Conservation (phyloP, 2,113 vertebrate genomes). For the Sterrhoptilus dennistouni region DNA sequence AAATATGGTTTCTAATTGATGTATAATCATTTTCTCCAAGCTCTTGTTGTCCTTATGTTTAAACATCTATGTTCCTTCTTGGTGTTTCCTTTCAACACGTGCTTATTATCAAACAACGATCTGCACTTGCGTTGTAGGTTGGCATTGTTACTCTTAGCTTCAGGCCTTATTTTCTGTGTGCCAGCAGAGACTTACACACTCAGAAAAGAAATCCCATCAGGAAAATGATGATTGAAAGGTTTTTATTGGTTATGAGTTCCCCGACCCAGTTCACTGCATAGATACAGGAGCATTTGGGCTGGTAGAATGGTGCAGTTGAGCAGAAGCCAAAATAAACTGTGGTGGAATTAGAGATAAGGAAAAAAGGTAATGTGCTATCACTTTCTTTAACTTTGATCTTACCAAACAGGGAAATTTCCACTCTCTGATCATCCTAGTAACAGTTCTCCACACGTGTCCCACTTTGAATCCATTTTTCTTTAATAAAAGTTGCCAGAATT, state of each 20-base stretch:
- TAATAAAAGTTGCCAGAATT: neutral
- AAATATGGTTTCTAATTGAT: neutral
- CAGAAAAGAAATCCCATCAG: neutral
- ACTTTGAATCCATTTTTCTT: neutral
- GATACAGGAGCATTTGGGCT: neutral
- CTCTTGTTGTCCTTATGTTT: neutral
- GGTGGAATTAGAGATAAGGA: neutral
- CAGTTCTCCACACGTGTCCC: neutral
- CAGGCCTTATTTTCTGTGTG: neutral
- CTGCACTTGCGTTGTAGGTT: neutral
- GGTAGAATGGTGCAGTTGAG: neutral
- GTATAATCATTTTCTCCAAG: neutral
- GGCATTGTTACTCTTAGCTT: neutral
- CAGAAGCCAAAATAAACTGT: neutral
- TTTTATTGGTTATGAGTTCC: neutral
- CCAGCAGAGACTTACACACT: neutral
- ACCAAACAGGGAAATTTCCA: neutral
- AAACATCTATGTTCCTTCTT: neutral
- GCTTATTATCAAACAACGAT: neutral
- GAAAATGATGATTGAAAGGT: neutral
- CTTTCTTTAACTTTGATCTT: neutral
- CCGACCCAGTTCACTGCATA: neutral
- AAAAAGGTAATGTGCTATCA: neutral
- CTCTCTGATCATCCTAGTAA: neutral
- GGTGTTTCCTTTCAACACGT: neutral